phyloP scores from a whole-genome alignment of 1,140 invertebrate genomes.

The Zaprionus capensis region DNA sequence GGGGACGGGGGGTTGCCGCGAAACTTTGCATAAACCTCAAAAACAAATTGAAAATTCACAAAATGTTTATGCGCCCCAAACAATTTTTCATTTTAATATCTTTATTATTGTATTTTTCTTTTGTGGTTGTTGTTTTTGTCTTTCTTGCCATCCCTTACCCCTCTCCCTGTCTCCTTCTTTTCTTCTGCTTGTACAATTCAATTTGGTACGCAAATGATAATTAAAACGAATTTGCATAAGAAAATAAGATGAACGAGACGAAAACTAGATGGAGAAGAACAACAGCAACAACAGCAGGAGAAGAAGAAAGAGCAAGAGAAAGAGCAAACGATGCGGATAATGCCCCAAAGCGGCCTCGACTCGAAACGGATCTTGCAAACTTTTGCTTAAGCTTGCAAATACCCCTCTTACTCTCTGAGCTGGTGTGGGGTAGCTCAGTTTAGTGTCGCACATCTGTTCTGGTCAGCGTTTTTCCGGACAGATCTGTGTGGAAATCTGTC shows the following conservation, averaged over 20 bases:
- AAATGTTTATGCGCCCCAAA: slow-evolving; percentile 41
- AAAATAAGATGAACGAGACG: slow-evolving; percentile 54
- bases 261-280: slow-evolving; percentile 16
- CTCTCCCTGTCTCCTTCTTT: slow-evolving; percentile 17
- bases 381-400: not conserved
- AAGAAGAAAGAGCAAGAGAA: not conserved
- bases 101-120: slow-evolving; percentile 34
- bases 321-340: not conserved
- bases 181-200: slow-evolving; percentile 50
- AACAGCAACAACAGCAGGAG: slow-evolving; percentile 1
- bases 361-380: not conserved
- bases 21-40: slow-evolving; percentile 32
- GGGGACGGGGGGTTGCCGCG: no score
- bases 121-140: not conserved
- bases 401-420: not conserved
- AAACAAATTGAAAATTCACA: slow-evolving; percentile 66
- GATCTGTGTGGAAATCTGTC: no score
- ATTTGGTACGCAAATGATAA: slow-evolving; percentile 71
- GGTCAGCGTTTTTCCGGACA: no score
- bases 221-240: slow-evolving; percentile 76
- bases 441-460: no score
- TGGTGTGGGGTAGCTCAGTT: not conserved
- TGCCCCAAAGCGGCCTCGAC: slow-evolving; percentile 3
- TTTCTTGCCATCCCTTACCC: not conserved
- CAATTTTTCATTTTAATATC: slow-evolving; percentile 49